Base-by-base conservation (phyloP, 2,113 vertebrate species). In the Pangasianodon hypophthalmus region DNA sequence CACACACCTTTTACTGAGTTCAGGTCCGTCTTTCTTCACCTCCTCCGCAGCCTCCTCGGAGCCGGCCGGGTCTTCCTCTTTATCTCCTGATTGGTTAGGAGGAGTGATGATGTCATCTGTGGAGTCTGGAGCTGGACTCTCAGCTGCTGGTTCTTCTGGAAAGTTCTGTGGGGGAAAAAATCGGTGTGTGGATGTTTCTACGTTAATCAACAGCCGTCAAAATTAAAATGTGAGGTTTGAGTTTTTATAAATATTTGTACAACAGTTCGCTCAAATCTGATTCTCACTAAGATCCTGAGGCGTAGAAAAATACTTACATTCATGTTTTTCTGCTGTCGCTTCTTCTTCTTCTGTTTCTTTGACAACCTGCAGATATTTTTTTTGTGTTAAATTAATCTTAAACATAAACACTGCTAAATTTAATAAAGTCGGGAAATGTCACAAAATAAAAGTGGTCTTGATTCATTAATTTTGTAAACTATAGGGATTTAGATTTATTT, bases 341-440 rank as follows among this genome's bases (percentile, higher is more conserved):
- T 96, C 92, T 96, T 99, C 92, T 96, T 97, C 94, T 97, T 98
- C 94, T 99, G 97, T 92, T 97, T 99, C 94, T 98, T 99, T 4
- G 98, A 98, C 7, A 97, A 94, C 86, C 98, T 99, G 93, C 4
- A 82, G 8, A 58, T 26, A 5, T 26, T 41, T 83, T 46, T 54
- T 48, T 19, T 0, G 1, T 44, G n/a, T 37, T 37, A 82, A 56
- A 56, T 37, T 56, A 21, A 52, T 52, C 26, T 3, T 0, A 32
- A 29, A n/a, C 3, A 52, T 6, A 79, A 50, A 80, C 1, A 50
- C 2, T 79, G 16, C 1, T 3, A 79, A 48, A 79, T 18, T 71
- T 37, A 32, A 5, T 10, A 3, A 16, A 19, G 37, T 19, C 2
- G 6, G 32, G 4, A 16, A 41, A 73, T 41, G 8, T 41, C 10